Conservation (phyloP, 2,113 vertebrate species). For the Caretta caretta region DNA sequence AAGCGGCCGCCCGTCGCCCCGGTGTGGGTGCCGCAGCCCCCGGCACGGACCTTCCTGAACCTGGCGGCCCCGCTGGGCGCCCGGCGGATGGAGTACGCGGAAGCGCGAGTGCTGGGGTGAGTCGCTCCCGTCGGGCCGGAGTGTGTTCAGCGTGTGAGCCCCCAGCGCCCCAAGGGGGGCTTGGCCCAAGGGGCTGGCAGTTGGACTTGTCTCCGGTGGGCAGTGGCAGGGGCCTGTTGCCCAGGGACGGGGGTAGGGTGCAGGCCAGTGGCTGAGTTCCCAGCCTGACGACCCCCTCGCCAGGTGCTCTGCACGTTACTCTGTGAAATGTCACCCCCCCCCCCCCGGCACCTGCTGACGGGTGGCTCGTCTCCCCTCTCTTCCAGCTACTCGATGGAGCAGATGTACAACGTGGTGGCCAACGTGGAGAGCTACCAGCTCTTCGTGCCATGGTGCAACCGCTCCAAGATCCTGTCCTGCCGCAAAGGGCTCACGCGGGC, state of each 20-base stretch:
- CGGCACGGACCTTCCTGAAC: constrained; percentile 75
- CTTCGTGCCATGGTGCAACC: constrained; percentile 86
- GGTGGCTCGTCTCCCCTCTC: neutral
- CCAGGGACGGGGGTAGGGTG: neutral
- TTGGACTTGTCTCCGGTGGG: neutral
- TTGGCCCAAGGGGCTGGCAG: no score
- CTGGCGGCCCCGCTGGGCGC: constrained; percentile 57
- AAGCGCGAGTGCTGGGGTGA: constrained; percentile 75
- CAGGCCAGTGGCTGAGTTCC: neutral
- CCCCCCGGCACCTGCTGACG: neutral
- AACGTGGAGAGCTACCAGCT: constrained; percentile 78
- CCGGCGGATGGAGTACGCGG: constrained; percentile 77
- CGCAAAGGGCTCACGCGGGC: constrained; percentile 50
- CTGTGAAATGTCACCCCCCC: neutral
- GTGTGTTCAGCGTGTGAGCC: no score
- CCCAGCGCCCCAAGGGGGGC: neutral
- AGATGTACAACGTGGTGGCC: constrained; percentile 82
- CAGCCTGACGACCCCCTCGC: no score
- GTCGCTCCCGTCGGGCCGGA: no score
- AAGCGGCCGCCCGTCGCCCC: constrained; percentile 18
- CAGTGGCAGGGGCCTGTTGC: neutral
- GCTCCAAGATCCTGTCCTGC: constrained; percentile 69
- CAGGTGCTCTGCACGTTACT: neutral
- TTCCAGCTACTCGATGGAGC: constrained; percentile 79
- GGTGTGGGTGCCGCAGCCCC: neutral